Percentiles rank a stretch among this genome's conserved stretches.
Evolutionary conservation across 2,797 vertebrate species (phyloP).

Genomic region (Poeciliopsis turneri): DNA sequence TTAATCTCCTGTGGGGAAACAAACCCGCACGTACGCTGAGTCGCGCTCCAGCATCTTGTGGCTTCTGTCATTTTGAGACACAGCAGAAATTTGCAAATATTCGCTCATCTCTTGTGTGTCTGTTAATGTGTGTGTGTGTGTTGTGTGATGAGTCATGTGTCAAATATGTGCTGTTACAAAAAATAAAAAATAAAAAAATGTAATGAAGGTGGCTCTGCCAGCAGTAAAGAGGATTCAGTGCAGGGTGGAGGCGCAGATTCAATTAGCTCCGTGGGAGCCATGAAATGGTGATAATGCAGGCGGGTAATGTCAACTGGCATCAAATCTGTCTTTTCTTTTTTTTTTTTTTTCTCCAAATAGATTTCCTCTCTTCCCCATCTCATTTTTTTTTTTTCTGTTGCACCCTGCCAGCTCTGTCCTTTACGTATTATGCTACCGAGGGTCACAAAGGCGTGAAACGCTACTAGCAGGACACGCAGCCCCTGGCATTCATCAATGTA

Average conservation of each 20-base stretch:
- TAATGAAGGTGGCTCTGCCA: conserved; percentile 52
- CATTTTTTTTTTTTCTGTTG: conserved; percentile 20
- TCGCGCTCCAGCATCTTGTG: conserved; percentile 25
- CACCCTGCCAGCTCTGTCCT: conserved; percentile 62
- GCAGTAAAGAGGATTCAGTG: conserved; percentile 61
- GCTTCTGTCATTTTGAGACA: conserved; percentile 32
- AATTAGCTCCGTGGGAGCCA: conserved; percentile 60
- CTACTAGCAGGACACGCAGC: conserved; percentile 56
- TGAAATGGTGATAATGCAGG: conserved; percentile 65
- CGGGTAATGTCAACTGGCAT: conserved; percentile 66
- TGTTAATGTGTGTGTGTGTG: conserved; percentile 24
- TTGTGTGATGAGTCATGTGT: conserved; percentile 46
- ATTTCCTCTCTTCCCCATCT: conserved; percentile 8
- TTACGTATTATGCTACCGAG: conserved; percentile 62
- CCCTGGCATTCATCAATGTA: conserved; percentile 81
- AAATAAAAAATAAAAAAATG: background rate
- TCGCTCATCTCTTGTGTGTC: conserved; percentile 22
- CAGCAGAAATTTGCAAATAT: conserved; percentile 36
- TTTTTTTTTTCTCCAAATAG: background rate
- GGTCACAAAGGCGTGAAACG: conserved; percentile 77
- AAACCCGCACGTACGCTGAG: background rate
- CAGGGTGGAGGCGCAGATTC: conserved; percentile 56
- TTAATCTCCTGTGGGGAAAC: conserved; percentile 18
- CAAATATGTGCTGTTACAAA: conserved; percentile 50
- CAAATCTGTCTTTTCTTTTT: conserved; percentile 25